Evolutionary conservation across 2,888 invertebrate genomes (phyloP).

Genomic region (Lepidocyrtinus sp.): DNA sequence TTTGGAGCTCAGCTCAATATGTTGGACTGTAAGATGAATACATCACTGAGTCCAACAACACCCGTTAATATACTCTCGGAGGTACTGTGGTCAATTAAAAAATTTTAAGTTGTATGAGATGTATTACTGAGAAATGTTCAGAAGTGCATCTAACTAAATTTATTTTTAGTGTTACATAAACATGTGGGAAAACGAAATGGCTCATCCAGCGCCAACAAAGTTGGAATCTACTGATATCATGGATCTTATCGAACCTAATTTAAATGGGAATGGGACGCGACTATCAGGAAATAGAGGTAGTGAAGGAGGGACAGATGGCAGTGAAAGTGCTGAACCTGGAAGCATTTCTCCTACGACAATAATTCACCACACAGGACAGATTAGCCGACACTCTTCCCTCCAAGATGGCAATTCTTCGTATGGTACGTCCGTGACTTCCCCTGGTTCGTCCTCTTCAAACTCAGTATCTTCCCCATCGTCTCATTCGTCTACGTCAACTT

Average conservation of each 20-base stretch:
- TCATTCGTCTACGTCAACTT: slow-evolving; percentile 26
- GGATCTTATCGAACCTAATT: slow-evolving; percentile 61
- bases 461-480: slow-evolving; percentile 19
- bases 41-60: slow-evolving; percentile 66
- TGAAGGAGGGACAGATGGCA: background rate
- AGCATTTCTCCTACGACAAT: slow-evolving; percentile 49
- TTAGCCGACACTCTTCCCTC: background rate
- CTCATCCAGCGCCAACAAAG: slow-evolving; percentile 61
- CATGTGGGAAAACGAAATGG: slow-evolving; percentile 66
- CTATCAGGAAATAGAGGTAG: background rate
- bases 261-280: too few species aligned
- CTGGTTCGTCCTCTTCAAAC: background rate
- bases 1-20: slow-evolving; percentile 59
- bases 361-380: slow-evolving; percentile 47
- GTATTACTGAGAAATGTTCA: too few species aligned
- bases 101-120: too few species aligned
- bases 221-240: slow-evolving; percentile 65
- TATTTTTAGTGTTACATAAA: slow-evolving; percentile 57
- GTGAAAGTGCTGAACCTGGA: background rate
- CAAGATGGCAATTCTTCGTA: slow-evolving; percentile 31
- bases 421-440: background rate
- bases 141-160: too few species aligned
- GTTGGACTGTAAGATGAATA: slow-evolving; percentile 66
- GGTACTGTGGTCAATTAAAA: slow-evolving; percentile 53
- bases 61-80: slow-evolving; percentile 66